Conservation (phyloP, 1,140 invertebrate genomes). For the Globodera rostochiensis region DNA sequence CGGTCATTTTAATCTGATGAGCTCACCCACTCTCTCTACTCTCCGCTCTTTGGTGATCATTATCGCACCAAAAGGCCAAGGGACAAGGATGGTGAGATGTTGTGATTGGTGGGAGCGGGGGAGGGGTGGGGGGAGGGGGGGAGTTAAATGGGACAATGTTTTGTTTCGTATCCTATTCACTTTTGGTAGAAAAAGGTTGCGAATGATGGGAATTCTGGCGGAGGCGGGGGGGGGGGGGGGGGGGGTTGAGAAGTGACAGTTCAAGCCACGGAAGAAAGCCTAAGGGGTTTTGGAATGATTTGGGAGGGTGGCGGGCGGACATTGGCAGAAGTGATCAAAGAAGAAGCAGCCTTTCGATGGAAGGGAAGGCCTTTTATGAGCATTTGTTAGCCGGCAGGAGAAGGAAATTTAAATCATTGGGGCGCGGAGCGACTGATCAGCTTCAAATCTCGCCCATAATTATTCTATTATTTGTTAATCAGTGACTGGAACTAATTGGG, state of each 20-base stretch:
- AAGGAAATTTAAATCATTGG: too few relatives aligned
- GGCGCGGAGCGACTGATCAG: too few relatives aligned
- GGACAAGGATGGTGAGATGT: background rate
- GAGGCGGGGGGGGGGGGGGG: background rate
- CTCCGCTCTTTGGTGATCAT: constrained; percentile 1
- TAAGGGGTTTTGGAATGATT: too few relatives aligned
- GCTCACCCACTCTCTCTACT: background rate
- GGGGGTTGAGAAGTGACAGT: background rate
- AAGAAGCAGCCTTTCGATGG: too few relatives aligned
- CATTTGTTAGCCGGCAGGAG: too few relatives aligned
- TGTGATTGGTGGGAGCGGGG: background rate
- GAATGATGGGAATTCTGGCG: background rate
- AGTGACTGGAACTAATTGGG: too few relatives aligned
- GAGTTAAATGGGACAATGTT: background rate
- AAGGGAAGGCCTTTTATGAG: too few relatives aligned
- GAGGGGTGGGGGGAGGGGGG: background rate
- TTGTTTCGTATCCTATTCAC: too few relatives aligned
- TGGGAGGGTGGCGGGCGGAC: background rate
- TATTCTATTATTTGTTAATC: too few relatives aligned
- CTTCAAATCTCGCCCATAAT: too few relatives aligned
- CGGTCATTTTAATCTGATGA: background rate
- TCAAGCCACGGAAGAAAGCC: background rate
- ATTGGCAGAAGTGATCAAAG: too few relatives aligned
- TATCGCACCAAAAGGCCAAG: constrained; percentile 5
- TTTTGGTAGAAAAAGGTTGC: background rate